Evolutionary conservation across 2,888 invertebrate genomes (phyloP), one percentile per base, ranked within the genome.

Genomic region (Habroteleia sp.): DNA sequence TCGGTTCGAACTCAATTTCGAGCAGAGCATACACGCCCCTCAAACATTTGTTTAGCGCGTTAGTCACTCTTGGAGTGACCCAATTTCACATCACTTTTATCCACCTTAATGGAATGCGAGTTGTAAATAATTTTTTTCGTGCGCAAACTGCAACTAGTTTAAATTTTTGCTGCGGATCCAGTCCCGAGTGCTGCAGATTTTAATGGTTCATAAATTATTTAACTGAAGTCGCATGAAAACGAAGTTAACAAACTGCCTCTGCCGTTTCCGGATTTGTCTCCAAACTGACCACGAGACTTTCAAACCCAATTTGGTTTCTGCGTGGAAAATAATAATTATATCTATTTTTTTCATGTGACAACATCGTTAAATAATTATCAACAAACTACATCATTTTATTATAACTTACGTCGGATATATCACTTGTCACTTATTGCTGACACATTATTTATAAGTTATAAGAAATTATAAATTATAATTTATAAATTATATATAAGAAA

Each of bases 1-100:
- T 56, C 14, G 20, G 29, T 39, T 56, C 13, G 16, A 66, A 46
- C 29, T 54, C 46, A 54, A 56, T 66, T 66, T 37, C 54, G 35
- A 39, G 13, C 29, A 6, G 20, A 54, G 31, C n/a, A 48, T 11
- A 17, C 29, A 35, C 35, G 44, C 33, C 37, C 2, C 29, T 48
- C 48, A 62, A 62, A 46, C 29, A 62, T 62, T 62, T 37, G 11
- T 37, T 37, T 37, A 46, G 29, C 27, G 27, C 17, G 29, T 60
- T 46, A 46, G n/a, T 35, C 35, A 60, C 25, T 60, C 35, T 60
- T 25, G 7, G 25, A 35, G 35, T 46, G 60, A 60, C 60, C 46
- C 27, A 46, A 46, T 27, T 46, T n/a, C n/a, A n/a, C n/a, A n/a
- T 62, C 29, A 46, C 37, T 46, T 46, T 48, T 48, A 7, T 8